Base-by-base conservation (phyloP, 92 coral and sea anemone species). In the Nematostella vectensis region DNA sequence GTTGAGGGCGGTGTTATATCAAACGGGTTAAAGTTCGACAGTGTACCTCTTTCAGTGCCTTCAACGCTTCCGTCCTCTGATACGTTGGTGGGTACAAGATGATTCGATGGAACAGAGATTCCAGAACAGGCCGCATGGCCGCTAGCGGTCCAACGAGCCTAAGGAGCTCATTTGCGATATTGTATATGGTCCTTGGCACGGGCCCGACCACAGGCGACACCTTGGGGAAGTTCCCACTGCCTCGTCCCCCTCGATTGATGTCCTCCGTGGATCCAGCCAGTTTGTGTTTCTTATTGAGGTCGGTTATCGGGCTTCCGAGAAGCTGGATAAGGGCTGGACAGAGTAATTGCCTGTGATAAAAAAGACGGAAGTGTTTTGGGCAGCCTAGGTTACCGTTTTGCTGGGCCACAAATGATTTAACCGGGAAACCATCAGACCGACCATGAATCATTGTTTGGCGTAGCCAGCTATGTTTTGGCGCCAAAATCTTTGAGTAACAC, bases 31-130 rank as follows among this genome's bases (percentile, higher is more conserved):
- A n/a, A n/a, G n/a, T n/a, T n/a, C n/a, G n/a, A n/a, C n/a, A n/a
- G n/a, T n/a, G n/a, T n/a, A 89, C 97, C 85, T 89, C 97, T 77
- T 85, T 85, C 24, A 89, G 27, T n/a, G 95, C 95, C 49, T 81
- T 89, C 36, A 89, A 56, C 26, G 97, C 97, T 55, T 89, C 97
- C 11, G 91, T 68, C 57, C 97, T 86, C 48, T 85, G 97, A 36
- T 89, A 83, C 21, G 95, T 85, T 1, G 97, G 97, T 0, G 97
- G 97, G 59, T 89, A 89, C 13, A 89, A 76, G 47, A 89, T 85
- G 29, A 89, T 89, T 24, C 97, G 95, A 62, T 89, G 97, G 63
- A 89, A 89, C 59, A 89, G 55, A 11, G 97, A 89, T 55, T 89
- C 97, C 64, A 89, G 56, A 21, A 89, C 97, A 16, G 97, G 97